Evolutionary conservation across 2,113 vertebrate genomes (phyloP).

Genomic region (Ellobius talpinus): DNA sequence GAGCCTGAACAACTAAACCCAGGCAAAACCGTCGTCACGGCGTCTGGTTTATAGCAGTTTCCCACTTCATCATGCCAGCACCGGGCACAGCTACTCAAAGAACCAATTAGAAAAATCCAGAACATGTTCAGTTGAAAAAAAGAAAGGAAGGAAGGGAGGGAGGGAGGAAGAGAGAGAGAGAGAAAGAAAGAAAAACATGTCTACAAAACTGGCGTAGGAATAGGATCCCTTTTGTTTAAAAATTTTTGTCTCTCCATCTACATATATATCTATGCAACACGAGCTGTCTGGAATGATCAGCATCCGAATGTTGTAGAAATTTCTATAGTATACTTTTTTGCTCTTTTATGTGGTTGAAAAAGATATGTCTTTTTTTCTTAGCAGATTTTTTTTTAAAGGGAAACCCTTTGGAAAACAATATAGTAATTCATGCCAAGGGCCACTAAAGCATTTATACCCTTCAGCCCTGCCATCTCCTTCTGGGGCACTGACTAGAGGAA

Average conservation of each 20-base stretch:
- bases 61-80: not conserved
- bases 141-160: not conserved
- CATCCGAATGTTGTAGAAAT: conserved; percentile 35
- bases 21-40: not conserved
- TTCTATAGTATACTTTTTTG: conserved; percentile 42
- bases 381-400: not conserved
- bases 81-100: not conserved
- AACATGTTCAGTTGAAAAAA: conserved; percentile 33
- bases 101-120: conserved; percentile 52
- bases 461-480: not conserved
- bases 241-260: conserved; percentile 67
- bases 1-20: not conserved
- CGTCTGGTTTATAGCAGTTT: not conserved
- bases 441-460: not conserved
- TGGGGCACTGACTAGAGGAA: not conserved
- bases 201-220: conserved; percentile 35
- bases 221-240: conserved; percentile 41
- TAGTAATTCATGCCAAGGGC: not conserved
- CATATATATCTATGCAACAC: conserved; percentile 7
- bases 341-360: conserved; percentile 57
- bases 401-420: conserved; percentile 30
- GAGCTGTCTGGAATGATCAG: not conserved
- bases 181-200: not conserved
- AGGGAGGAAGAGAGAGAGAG: not conserved
- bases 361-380: not conserved